Base-by-base conservation (phyloP, 2,797 vertebrate species). In the Natrix natrix region DNA sequence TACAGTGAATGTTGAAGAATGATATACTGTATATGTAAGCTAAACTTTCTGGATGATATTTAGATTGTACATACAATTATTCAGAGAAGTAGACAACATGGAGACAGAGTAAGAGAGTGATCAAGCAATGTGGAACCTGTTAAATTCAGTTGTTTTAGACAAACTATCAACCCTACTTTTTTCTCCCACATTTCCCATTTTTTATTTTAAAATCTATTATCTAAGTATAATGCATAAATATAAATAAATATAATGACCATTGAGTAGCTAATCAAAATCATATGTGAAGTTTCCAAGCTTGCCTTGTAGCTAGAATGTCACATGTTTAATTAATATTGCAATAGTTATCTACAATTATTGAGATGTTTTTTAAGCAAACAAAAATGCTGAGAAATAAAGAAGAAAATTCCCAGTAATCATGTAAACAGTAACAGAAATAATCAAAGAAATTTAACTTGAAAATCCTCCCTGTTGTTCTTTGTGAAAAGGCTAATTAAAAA, bases 191-290 rank as follows among this genome's bases (percentile, higher is more conserved):
- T 0, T 88, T 66, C 74, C 37, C 94, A 20, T 89, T 90, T 88
- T 94, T 5, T 0, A 2, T 17, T 88, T 93, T 69, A 92, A 37
- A 87, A 55, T 90, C 32, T 7, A 93, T 94, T 94, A 94, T 12
- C 52, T 5, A 93, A 20, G 48, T 37, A 93, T 87, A 92, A 94
- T 88, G 7, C 61, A 63, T 3, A 56, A 74, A n/a, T 5, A 32
- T 26, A 87, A 14, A 16, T 54, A 90, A 56, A 63, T 37, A 20
- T 37, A 83, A 83, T 88, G 22, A 90, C 14, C 14, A 57, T 7
- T 54, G 52, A 93, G 87, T 8, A 88, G 26, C 17, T 59, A 32
- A 24, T 59, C 91, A 74, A 93, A 61, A 55, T 8, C 28, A 13
- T 93, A 86, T 93, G 86, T 94, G 74, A 54, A 17, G 90, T 66